Base-by-base conservation (phyloP, 2,797 vertebrate species). In the Tenualosa ilisha region DNA sequence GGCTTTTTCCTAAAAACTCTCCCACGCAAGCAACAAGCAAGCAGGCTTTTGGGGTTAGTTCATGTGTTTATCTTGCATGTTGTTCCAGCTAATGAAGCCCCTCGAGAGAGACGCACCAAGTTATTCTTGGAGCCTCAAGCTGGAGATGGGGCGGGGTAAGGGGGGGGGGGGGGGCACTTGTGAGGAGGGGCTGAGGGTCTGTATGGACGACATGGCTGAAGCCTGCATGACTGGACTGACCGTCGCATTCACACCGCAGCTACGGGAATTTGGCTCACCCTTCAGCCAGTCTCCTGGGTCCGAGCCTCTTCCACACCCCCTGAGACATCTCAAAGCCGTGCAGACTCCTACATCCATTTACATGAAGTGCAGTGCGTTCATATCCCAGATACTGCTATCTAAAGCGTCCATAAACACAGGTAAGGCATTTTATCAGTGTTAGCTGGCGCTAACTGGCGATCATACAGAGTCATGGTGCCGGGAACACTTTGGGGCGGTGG, bases 61-160 rank as follows among this genome's bases (percentile, higher is more conserved):
- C 94, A 95, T 95, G 94, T 95, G 94, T 96, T 96, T 96, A 92
- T 95, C 92, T 94, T 93, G 88, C 88, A 91, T 91, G 89, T 94
- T 94, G 92, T 94, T 94, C 89, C 86, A 88, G 93, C 91, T 94
- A 93, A 94, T 93, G 91, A 95, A 93, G 85, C 93, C 94, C 93
- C 87, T 79, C 89, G 93, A 93, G 93, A 95, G 83, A 81, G 87
- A 89, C 84, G 81, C 83, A 82, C 88, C 84, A 86, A 91, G 93
- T 95, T 94, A 92, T 92, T 95, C 91, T 95, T 95, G 95, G 94
- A 93, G 85, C 40, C 59, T 46, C 5, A 46, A 79, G 54, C 72
- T 79, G 72, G 37, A n/a, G 72, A 17, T 75, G 68, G 68, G 3
- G 72, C 2, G 31, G 11, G 9, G 65, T 31, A 31, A 31, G 26